A percentile compares a stretch with the other conserved stretches of the same genome.
phyloP scores from a whole-genome alignment of 2,888 invertebrate genomes.

The Oxytorus armatus region DNA sequence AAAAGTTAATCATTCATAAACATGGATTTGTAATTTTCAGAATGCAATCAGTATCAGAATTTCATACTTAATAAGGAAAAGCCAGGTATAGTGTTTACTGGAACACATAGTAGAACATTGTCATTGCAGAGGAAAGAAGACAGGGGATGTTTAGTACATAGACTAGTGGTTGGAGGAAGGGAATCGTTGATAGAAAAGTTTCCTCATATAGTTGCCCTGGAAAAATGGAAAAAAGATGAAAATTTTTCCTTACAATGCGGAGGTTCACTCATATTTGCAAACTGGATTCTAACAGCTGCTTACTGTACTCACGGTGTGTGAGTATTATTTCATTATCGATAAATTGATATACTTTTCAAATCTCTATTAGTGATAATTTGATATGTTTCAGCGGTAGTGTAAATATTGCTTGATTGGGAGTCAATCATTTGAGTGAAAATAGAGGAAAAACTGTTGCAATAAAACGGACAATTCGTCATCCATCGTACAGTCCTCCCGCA shows the following conservation, averaged over 20 bases:
- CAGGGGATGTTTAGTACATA: slow-evolving; percentile 30
- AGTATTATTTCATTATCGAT: slow-evolving; percentile 5
- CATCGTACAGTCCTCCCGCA: slow-evolving; percentile 69
- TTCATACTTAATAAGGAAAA: neutral
- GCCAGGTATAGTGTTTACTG: too few species aligned
- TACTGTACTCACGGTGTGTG: slow-evolving; percentile 73
- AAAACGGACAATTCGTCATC: slow-evolving; percentile 62
- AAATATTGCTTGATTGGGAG: slow-evolving; percentile 67
- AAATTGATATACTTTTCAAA: too few species aligned
- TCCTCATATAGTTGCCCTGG: slow-evolving; percentile 74
- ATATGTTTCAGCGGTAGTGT: slow-evolving; percentile 64
- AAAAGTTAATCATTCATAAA: too few species aligned
- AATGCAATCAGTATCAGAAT: slow-evolving; percentile 52
- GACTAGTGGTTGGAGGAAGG: slow-evolving; percentile 69
- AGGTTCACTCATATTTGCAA: slow-evolving; percentile 70
- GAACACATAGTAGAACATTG: neutral
- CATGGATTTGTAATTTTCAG: slow-evolving; percentile 34
- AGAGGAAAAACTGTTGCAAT: slow-evolving; percentile 61
- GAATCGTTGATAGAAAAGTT: slow-evolving; percentile 66
- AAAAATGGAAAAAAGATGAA: slow-evolving; percentile 31
- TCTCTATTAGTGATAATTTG: too few species aligned
- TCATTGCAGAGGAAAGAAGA: neutral
- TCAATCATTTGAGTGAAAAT: slow-evolving; percentile 57
- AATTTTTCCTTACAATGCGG: slow-evolving; percentile 70
- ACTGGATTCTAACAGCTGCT: slow-evolving; percentile 75